Evolutionary conservation across 2,113 vertebrate genomes (phyloP), one percentile per base, ranked within the genome.

Genomic region (Mirounga angustirostris): DNA sequence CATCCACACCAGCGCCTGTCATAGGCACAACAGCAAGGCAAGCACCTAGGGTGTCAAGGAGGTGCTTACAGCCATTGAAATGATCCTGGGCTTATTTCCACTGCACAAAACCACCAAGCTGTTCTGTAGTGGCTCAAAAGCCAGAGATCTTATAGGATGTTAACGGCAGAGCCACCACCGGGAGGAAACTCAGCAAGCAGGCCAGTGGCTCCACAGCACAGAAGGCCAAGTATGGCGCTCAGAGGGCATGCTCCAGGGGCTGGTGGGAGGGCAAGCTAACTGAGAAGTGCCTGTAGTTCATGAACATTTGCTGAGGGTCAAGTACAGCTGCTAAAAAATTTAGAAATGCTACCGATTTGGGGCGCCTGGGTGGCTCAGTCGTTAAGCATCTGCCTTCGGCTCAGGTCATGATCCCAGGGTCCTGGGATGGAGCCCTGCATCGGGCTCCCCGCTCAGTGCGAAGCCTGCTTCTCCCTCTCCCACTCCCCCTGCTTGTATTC

Each of bases 1-100:
- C 16, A 0, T 3, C 8, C 18, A 7, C 4, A 0, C 33, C 19
- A 0, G 36, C 0, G 0, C 19, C 14, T 1, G 5, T 18, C 13
- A 15, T 4, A 30, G 2, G 43, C 59, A 36, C 30, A 4, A 54
- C 3, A 10, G 28, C 0, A 6, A 43, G 24, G 30, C 71, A 7
- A 24, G 69, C 61, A 18, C 36, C 24, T 5, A 1, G 5, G 19
- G 11, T 14, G 14, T 2, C 9, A 0, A 2, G 13, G 4, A 50
- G 59, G 3, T 5, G 43, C 43, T 46, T 22, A 4, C 13, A 24
- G 73, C 28, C 84, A 24, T 2, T 7, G 33, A 61, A 43, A 22
- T 1, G 19, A 33, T 7, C 89, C 73, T 4, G 21, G 18, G 36
- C 19, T 67, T 67, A 43, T 1, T 40, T 13, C 61, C 3, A 8